Conservation (phyloP, 92 coral and sea anemone species). For the Plumapathes pennacea region DNA sequence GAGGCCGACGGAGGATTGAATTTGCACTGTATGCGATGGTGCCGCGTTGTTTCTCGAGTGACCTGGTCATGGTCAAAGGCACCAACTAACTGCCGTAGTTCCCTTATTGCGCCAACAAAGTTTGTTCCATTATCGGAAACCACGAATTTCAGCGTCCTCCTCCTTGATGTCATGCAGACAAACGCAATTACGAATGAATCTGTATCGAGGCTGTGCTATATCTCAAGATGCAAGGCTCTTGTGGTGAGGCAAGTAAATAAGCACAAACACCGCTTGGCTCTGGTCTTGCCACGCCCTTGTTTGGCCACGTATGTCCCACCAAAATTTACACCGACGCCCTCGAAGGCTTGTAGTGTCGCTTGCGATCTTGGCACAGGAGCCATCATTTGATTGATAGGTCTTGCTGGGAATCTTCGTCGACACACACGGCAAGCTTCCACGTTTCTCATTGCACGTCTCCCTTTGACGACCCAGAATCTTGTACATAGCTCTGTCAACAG, state of each 20-base stretch:
- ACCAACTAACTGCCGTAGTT: constrained; percentile 40
- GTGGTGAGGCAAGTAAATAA: constrained; percentile 23
- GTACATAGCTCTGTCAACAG: constrained; percentile 34
- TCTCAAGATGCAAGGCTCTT: constrained; percentile 31
- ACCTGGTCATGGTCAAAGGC: constrained; percentile 42
- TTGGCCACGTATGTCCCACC: constrained; percentile 25
- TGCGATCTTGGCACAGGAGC: constrained; percentile 23
- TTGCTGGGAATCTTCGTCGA: constrained; percentile 14
- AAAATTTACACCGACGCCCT: constrained; percentile 13
- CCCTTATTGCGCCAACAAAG: constrained; percentile 49
- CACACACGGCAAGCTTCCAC: constrained; percentile 13
- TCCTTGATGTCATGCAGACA: constrained; percentile 26
- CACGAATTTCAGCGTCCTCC: constrained; percentile 31
- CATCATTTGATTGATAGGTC: constrained; percentile 31
- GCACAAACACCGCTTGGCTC: constrained; percentile 22
- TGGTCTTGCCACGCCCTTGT: constrained; percentile 47
- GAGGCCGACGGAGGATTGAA: constrained; percentile 59
- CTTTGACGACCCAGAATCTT: constrained; percentile 39
- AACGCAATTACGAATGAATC: constrained; percentile 25
- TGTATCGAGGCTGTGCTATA: constrained; percentile 7
- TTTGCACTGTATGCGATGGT: constrained; percentile 44
- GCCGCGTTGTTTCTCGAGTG: constrained; percentile 14
- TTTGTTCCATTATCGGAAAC: constrained; percentile 41
- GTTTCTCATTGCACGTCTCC: constrained; percentile 24
- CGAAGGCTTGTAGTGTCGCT: constrained; percentile 19